Evolutionary conservation across 2,797 vertebrate species (phyloP).

Genomic region (Chiroxiphia lanceolata): DNA sequence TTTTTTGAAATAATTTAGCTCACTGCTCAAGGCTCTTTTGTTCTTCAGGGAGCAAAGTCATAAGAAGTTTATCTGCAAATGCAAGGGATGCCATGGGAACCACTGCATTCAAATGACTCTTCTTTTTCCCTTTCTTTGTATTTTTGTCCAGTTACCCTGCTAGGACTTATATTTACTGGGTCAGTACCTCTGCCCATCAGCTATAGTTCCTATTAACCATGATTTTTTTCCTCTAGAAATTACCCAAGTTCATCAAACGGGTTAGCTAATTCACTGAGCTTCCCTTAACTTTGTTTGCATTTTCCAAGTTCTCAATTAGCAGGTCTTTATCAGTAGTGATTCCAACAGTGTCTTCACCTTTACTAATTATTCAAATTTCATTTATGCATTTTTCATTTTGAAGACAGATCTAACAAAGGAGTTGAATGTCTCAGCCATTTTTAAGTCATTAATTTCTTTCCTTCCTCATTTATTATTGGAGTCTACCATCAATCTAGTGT

Average conservation of each 20-base stretch:
- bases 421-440: constrained; percentile 37
- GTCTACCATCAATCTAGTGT: not conserved
- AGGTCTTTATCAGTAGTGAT: not conserved
- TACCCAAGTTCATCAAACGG: not conserved
- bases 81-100: not conserved
- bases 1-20: not conserved
- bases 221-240: not conserved
- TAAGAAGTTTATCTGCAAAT: not conserved
- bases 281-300: not conserved
- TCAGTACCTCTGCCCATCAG: not conserved
- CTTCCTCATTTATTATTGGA: constrained; percentile 54
- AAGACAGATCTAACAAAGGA: constrained; percentile 27
- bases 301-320: constrained; percentile 17
- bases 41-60: not conserved
- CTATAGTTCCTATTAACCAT: not conserved
- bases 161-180: not conserved
- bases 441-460: constrained; percentile 41
- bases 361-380: constrained; percentile 43
- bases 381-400: constrained; percentile 50
- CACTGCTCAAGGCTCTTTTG: not conserved
- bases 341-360: not conserved
- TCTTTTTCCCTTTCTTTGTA: not conserved
- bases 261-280: not conserved
- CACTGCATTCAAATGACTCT: not conserved
- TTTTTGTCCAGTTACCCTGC: not conserved